phyloP scores from a whole-genome alignment of 1,140 invertebrate species.

The Portunus trituberculatus region DNA sequence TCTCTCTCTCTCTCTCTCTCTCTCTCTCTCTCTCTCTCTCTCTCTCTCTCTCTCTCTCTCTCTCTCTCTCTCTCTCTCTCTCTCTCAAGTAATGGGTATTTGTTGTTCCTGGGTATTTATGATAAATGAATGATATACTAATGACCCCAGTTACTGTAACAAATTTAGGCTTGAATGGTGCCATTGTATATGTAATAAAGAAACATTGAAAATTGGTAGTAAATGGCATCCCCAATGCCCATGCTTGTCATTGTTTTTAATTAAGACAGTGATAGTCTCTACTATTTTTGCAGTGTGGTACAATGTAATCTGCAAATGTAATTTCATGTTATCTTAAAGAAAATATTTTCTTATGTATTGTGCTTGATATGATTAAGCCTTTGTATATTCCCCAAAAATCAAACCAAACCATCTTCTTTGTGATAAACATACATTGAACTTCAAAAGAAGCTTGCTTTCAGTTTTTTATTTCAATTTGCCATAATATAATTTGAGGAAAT shows the following conservation, averaged over 20 bases:
- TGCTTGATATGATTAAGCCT: constrained; percentile 23
- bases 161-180: constrained; percentile 7
- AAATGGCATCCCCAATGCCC: constrained; percentile 40
- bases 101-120: constrained; percentile 68
- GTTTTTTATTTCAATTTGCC: background rate
- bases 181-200: constrained; percentile 44
- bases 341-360: constrained; percentile 6
- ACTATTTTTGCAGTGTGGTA: constrained; percentile 14
- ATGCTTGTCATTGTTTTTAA: constrained; percentile 42
- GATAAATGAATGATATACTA: constrained; percentile 44
- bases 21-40: background rate
- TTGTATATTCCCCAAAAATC: constrained; percentile 13
- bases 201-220: background rate
- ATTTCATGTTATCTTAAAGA: constrained; percentile 23
- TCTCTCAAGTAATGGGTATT: constrained; percentile 44
- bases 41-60: background rate
- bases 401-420: background rate
- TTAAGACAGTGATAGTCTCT: background rate
- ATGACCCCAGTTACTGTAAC: constrained; percentile 34
- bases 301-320: constrained; percentile 13
- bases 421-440: background rate
- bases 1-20: background rate
- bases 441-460: background rate
- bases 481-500: background rate
- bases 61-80: background rate